Conservation (phyloP, 2,888 invertebrate species). For the Glaucopsyche alexis region DNA sequence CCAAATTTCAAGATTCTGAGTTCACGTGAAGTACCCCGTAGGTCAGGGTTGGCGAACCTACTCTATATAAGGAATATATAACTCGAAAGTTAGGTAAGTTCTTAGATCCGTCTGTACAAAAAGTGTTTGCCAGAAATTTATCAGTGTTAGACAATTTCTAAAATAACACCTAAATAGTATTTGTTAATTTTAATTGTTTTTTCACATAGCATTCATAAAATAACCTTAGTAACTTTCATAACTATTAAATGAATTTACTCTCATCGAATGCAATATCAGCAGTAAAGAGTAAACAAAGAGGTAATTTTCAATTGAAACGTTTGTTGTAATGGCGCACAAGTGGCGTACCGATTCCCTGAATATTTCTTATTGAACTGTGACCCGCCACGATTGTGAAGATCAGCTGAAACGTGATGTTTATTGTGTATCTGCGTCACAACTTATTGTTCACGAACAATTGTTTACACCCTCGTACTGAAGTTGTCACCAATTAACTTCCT, state of each 20-base stretch:
- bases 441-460: constrained; percentile 34
- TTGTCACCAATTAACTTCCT: not conserved
- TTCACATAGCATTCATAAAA: too few relatives aligned
- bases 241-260: not conserved
- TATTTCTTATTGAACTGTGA: constrained; percentile 48
- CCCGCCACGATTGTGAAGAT: constrained; percentile 34
- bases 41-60: too few relatives aligned
- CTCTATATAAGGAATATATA: not conserved
- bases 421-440: constrained; percentile 47
- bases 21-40: too few relatives aligned
- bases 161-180: too few relatives aligned
- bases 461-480: not conserved
- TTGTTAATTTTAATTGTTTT: too few relatives aligned
- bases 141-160: too few relatives aligned
- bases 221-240: not conserved
- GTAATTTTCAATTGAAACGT: constrained; percentile 51
- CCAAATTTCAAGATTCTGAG: too few relatives aligned
- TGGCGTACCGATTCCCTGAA: constrained; percentile 51
- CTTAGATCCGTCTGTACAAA: not conserved
- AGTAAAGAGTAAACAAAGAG: constrained; percentile 40
- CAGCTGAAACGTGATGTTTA: constrained; percentile 41
- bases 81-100: not conserved
- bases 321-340: constrained; percentile 48
- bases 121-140: not conserved
- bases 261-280: not conserved